phyloP scores from a whole-genome alignment of 23 tunicate genomes.

The Halocynthia aurantium region DNA sequence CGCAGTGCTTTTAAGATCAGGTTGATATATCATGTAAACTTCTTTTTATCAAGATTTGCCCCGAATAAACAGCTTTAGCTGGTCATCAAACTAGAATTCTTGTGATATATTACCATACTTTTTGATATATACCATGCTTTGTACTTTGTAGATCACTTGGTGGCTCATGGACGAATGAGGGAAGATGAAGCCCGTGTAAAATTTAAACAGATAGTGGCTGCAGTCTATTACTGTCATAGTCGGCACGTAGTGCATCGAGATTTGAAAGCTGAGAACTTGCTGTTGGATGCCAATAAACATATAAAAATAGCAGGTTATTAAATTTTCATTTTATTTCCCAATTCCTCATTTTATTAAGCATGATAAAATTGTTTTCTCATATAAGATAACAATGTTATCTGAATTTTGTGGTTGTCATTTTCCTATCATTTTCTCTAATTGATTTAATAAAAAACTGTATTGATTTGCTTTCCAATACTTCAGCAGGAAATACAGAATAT shows the following conservation, averaged over 20 bases:
- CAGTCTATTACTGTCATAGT: conserved; percentile 83
- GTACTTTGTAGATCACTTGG: conserved; percentile 15
- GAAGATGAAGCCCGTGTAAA: conserved; percentile 68
- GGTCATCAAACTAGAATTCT: neutral
- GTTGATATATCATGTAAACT: neutral
- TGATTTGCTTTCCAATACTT: too few relatives aligned
- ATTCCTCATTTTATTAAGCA: too few relatives aligned
- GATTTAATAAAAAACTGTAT: neutral
- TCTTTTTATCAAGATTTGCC: neutral
- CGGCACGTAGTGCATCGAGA: conserved; percentile 85
- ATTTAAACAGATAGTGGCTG: conserved; percentile 74
- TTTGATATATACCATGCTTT: neutral
- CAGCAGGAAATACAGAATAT: too few relatives aligned
- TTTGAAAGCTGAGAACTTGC: conserved; percentile 84
- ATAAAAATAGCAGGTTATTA: conserved; percentile 75
- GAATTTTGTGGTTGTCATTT: neutral
- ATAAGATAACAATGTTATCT: neutral
- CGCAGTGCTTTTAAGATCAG: neutral
- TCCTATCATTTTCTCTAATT: neutral
- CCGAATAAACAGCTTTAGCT: neutral
- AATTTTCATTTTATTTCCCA: too few relatives aligned
- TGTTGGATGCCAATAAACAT: conserved; percentile 74
- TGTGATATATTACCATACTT: neutral
- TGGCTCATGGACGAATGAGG: conserved; percentile 55
- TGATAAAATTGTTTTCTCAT: too few relatives aligned